Conservation (phyloP, 2,113 vertebrate genomes). For the Pluvialis apricaria region DNA sequence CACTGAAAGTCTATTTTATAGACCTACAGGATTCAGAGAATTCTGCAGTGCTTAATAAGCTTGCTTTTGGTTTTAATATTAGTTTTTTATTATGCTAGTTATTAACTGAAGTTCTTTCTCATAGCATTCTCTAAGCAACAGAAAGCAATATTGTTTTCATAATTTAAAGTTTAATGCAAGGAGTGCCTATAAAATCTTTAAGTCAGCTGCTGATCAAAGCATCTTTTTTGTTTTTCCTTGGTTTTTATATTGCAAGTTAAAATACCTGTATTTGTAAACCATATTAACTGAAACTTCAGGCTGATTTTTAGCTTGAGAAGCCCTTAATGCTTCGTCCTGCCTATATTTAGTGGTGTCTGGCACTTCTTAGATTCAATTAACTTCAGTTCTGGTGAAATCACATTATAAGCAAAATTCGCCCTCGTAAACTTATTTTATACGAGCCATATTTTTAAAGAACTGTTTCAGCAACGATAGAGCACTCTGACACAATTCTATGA, state of each 20-base stretch:
- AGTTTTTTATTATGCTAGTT: neutral
- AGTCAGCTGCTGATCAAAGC: conserved; percentile 1
- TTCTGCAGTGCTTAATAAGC: neutral
- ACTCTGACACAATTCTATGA: neutral
- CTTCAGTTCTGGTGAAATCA: conserved; percentile 23
- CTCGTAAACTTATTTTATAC: neutral
- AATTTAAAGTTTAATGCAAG: neutral
- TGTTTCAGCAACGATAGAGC: neutral
- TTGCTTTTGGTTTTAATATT: neutral
- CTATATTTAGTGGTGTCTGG: conserved; percentile 28
- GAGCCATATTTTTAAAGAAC: neutral
- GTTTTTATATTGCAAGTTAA: neutral
- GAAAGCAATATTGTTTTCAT: neutral
- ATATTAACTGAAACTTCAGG: neutral
- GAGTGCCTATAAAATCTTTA: neutral
- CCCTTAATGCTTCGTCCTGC: neutral
- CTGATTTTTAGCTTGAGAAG: conserved; percentile 1
- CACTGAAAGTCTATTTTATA: neutral
- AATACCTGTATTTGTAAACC: conserved; percentile 25
- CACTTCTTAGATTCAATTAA: conserved; percentile 61
- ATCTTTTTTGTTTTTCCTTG: neutral
- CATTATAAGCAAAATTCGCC: conserved; percentile 21
- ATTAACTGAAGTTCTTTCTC: neutral
- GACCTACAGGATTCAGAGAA: neutral
- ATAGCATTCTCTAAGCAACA: neutral